Evolutionary conservation across 2,113 vertebrate species (phyloP), one percentile per base, ranked within the genome.

Genomic region (Tor tambroides): DNA sequence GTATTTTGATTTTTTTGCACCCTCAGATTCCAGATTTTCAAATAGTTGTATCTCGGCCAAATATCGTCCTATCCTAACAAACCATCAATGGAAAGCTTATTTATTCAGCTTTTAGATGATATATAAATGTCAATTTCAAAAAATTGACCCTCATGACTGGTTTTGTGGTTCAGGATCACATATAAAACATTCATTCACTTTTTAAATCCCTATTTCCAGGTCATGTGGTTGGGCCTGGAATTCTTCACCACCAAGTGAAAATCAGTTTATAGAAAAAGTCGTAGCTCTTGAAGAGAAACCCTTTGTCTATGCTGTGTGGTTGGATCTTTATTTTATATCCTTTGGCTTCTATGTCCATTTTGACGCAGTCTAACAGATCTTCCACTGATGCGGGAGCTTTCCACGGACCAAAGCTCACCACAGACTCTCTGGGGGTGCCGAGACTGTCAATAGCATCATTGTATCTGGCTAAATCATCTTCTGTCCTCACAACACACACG

Each of bases 371-470:
- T 90, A 98, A 91, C 63, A 98, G 92, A 78, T 98, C 97, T 0
- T 74, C 7, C 9, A 93, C 92, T 4, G 86, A 84, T 0, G 94
- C 94, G 0, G 90, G 78, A 0, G 95, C 95, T 28, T 96, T 97
- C 97, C 97, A 99, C 0, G 98, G 97, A 0, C 97, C 97, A 1
- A 99, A 99, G 2, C 94, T 97, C 91, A 99, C 97, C 80, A 97
- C 96, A 0, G 97, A 97, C 56, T 95, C 96, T 89, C 96, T 96
- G 5, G 93, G 92, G 0, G 77, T 93, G 72, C 96, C 96, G 92
- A 98, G 91, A 86, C 89, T 90, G 59, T 80, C 92, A 76, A 97
- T 84, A 65, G 94, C 94, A 8, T 96, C 94, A 0, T 91, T 92
- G 14, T 95, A 96, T 32, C 76, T 92, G 5, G 88, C 88, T 0